Base-by-base conservation (phyloP, 2,888 invertebrate genomes). In the Hoplodrina ambigua region DNA sequence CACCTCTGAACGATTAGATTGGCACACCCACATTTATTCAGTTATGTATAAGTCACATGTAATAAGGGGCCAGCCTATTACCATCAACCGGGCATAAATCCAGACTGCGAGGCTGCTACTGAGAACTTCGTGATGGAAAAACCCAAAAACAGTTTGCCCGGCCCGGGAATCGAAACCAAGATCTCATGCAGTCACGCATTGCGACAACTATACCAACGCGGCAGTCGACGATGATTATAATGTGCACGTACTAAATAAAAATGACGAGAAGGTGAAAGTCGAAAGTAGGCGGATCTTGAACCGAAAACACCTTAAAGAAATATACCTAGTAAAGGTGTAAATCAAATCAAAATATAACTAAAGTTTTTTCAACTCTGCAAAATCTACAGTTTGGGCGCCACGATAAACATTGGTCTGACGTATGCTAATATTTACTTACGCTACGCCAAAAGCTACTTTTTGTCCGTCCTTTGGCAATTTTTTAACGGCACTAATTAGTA, bases 401-500 rank as follows among this genome's bases (percentile, higher is more conserved):
- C 20, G 15, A 55, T 80, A 79, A 80, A 80, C 65, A 72, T 73
- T 68, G 46, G 50, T 11, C 75, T 68, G 79, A 79, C 73, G 71
- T 63, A 78, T 53, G 72, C 71, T 76, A 88, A 88, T 87, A 84
- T 87, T 87, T 82, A 86, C 85, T 65, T 53, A 61, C 59, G 63
- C 74, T 13, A 41, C 72, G 85, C 83, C 83, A 86, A 84, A 84
- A 76, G 72, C 77, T 75, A 79, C 67, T 74, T 85, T 82, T 86
- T 86, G 59, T 81, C 75, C 75, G 78, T 68, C 67, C 72, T 83
- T 86, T 90, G 89, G 88, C 90, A 88, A 73, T 65, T 79, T 81
- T 72, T 76, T 50, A 49, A 81, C 79, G 50, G 75, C 74, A 81
- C 85, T 90, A 90, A 91, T 92, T 90, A 91, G 71, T 81, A 69